phyloP scores from a whole-genome alignment of 2,797 vertebrate species.

The Otus scops region DNA sequence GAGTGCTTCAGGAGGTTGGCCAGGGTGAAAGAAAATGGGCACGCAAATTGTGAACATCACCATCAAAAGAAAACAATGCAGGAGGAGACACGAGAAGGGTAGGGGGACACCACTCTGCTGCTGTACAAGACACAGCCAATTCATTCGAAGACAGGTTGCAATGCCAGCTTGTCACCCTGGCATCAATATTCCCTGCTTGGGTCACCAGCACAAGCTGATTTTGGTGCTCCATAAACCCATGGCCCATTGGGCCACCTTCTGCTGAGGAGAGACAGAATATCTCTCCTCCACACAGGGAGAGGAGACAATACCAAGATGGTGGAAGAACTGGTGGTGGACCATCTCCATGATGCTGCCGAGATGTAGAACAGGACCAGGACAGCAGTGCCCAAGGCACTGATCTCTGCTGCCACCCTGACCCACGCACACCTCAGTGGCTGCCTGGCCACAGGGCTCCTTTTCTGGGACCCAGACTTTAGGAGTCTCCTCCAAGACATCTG shows the following conservation, averaged over 20 bases:
- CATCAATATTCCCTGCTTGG: not conserved
- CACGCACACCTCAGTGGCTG: not conserved
- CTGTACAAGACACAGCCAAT: not conserved
- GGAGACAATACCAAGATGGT: accelerated
- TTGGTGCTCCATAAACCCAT: not conserved
- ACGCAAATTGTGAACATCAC: not conserved
- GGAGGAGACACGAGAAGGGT: not conserved
- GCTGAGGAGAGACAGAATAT: not conserved
- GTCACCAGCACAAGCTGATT: not conserved
- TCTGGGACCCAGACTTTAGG: not conserved
- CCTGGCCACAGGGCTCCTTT: not conserved
- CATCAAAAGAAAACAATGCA: not conserved
- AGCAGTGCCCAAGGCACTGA: accelerated
- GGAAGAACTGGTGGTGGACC: not conserved
- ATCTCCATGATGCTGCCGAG: accelerated
- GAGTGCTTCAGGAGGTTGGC: not conserved
- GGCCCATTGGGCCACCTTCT: not conserved
- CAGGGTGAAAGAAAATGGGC: not conserved
- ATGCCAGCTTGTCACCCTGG: not conserved
- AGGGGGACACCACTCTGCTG: not conserved
- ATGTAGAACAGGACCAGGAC: not conserved
- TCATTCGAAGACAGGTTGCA: not conserved
- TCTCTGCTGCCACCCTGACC: not conserved
- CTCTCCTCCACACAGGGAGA: not conserved
- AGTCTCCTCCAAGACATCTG: not conserved